These are phyloP conservation scores for Tinea pellionella DNA, from an alignment of 2,888 invertebrate genomes.

Conservation along the genomic window DNA sequence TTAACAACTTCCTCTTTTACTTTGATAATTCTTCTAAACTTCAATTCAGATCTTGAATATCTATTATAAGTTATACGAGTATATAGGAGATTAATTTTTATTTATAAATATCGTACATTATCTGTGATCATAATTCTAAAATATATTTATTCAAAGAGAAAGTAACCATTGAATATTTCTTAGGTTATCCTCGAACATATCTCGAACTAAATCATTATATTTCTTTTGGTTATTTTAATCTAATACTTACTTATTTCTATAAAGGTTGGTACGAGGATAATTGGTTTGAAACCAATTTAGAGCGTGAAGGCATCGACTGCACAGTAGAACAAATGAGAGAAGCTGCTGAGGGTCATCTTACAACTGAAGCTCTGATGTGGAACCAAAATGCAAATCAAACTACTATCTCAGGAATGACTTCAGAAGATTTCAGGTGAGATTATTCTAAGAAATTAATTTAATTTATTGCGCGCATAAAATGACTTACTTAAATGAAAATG, in stretches of 20 bases:
- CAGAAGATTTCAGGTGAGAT: slow-evolving; percentile 82
- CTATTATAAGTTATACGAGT: no score
- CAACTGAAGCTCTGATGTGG: slow-evolving; percentile 99
- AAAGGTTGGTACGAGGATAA: slow-evolving; percentile 98
- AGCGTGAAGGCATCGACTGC: slow-evolving; percentile 90
- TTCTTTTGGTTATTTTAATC: no score
- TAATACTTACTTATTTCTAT: neutral
- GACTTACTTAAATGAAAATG: no score
- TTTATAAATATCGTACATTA: no score
- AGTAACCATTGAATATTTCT: no score
- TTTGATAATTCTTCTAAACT: neutral
- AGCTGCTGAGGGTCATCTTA: slow-evolving; percentile 97
- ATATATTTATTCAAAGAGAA: no score
- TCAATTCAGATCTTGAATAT: neutral
- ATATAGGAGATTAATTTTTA: no score
- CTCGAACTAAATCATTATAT: no score
- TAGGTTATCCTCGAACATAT: no score
- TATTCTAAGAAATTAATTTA: no score
- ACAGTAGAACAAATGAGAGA: slow-evolving; percentile 92
- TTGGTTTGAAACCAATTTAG: slow-evolving; percentile 93
- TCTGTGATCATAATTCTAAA: no score
- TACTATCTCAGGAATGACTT: slow-evolving; percentile 96
- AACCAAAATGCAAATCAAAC: slow-evolving; percentile 92
- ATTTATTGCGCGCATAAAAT: no score
- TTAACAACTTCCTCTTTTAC: slow-evolving; percentile 1